A percentile compares a stretch with the other conserved stretches of the same genome.
Evolutionary conservation across 2,888 invertebrate genomes (phyloP).

Genomic region (Acanthosoma haemorrhoidale): DNA sequence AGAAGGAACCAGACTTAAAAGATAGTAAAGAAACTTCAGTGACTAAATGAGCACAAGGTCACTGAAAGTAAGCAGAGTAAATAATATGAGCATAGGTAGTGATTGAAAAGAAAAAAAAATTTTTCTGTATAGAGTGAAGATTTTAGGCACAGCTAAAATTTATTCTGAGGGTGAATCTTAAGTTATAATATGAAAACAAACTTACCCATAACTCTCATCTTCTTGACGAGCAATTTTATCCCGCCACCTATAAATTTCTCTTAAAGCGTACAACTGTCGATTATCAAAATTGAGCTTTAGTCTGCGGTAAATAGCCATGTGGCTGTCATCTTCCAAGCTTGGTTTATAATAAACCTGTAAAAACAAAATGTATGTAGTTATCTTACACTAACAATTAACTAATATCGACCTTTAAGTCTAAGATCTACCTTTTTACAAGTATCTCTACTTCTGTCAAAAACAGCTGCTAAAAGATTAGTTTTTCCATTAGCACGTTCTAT

Average conservation of each 20-base stretch:
- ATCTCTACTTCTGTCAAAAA: constrained; percentile 67
- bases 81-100: no score
- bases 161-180: no score
- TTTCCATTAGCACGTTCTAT: constrained; percentile 60
- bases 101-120: no score
- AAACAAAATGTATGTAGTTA: background rate
- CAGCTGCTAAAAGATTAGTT: constrained; percentile 60
- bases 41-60: no score
- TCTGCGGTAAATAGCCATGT: constrained; percentile 69
- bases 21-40: no score
- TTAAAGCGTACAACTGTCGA: constrained; percentile 76
- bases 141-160: no score
- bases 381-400: background rate
- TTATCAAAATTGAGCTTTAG: constrained; percentile 77
- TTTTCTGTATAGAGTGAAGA: no score
- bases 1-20: no score
- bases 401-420: background rate
- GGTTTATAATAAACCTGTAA: constrained; percentile 74
- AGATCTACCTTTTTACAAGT: constrained; percentile 52
- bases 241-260: constrained; percentile 79
- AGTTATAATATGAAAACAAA: no score
- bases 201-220: constrained; percentile 81
- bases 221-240: constrained; percentile 75
- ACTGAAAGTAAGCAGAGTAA: no score
- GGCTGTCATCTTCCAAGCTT: constrained; percentile 60